Evolutionary conservation across 2,888 invertebrate genomes (phyloP), one percentile per base, ranked within the genome.

Genomic region (Rhingia campestris): DNA sequence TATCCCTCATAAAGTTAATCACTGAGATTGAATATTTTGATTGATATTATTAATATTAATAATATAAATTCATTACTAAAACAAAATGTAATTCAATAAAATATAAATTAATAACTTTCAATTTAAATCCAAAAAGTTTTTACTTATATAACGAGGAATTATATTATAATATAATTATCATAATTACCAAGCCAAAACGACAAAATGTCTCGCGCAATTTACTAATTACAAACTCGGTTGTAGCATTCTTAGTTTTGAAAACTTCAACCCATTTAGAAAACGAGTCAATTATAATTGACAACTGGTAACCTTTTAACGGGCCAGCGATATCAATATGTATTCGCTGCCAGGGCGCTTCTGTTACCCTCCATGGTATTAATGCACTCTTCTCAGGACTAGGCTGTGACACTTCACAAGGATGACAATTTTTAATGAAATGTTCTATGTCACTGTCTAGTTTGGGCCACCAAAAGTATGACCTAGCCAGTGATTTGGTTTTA

Each of bases 141-240:
- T n/a, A n/a, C n/a, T n/a, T n/a, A n/a, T n/a, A n/a, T n/a, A n/a
- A n/a, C n/a, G n/a, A n/a, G n/a, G n/a, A n/a, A n/a, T n/a, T n/a
- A n/a, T n/a, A n/a, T n/a, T n/a, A n/a, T n/a, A n/a, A n/a, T n/a
- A n/a, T n/a, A n/a, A n/a, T n/a, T n/a, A n/a, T n/a, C n/a, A n/a
- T n/a, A n/a, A n/a, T n/a, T n/a, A 72, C 72, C 7, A 81, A 51
- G 6, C 81, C 84, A 75, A 64, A 81, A 32, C 81, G 70, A 30
- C 64, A 67, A 72, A 51, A 51, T 51, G 4, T 30, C n/a, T n/a
- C n/a, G n/a, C n/a, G n/a, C n/a, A n/a, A n/a, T n/a, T n/a, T n/a
- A 9, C 32, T 12, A n/a, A 86, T 59, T 37, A 56, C 58, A 53
- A 81, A 72, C 5, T 33, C 30, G 45, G 81, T 61, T 9, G 75